Evolutionary conservation across 2,888 invertebrate genomes (phyloP).

Genomic region (Luperina nickerlii): DNA sequence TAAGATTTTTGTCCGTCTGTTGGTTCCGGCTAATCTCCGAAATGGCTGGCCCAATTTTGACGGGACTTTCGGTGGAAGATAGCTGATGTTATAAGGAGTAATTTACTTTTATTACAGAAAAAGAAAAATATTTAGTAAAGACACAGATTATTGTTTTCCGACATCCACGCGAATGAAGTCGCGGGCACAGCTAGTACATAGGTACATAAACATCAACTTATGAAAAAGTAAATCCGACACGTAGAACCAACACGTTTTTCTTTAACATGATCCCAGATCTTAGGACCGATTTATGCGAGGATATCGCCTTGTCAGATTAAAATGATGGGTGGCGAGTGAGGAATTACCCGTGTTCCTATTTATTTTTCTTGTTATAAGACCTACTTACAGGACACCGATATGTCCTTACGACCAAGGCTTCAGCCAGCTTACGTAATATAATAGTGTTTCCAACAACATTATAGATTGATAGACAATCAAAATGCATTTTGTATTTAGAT

Average conservation of each 20-base stretch:
- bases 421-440: not conserved
- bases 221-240: conserved; percentile 18
- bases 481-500: not conserved
- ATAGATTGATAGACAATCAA: not conserved
- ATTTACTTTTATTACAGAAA: not conserved
- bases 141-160: not conserved
- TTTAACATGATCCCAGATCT: conserved; percentile 24
- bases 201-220: not conserved
- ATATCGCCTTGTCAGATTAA: conserved; percentile 19
- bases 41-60: not conserved
- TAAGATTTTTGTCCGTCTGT: too few species aligned
- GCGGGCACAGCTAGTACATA: not conserved
- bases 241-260: conserved; percentile 24
- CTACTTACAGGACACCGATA: conserved; percentile 35
- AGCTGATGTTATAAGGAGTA: not conserved
- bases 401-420: conserved; percentile 28
- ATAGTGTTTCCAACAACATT: not conserved
- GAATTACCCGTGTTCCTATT: conserved; percentile 13
- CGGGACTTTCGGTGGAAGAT: not conserved
- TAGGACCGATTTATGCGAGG: conserved; percentile 18
- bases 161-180: not conserved
- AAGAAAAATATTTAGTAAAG: not conserved
- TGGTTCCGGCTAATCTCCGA: not conserved
- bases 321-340: conserved; percentile 22
- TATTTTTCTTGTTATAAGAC: conserved; percentile 34